phyloP scores from a whole-genome alignment of 2,113 vertebrate genomes.

The Catharus fuscescens region DNA sequence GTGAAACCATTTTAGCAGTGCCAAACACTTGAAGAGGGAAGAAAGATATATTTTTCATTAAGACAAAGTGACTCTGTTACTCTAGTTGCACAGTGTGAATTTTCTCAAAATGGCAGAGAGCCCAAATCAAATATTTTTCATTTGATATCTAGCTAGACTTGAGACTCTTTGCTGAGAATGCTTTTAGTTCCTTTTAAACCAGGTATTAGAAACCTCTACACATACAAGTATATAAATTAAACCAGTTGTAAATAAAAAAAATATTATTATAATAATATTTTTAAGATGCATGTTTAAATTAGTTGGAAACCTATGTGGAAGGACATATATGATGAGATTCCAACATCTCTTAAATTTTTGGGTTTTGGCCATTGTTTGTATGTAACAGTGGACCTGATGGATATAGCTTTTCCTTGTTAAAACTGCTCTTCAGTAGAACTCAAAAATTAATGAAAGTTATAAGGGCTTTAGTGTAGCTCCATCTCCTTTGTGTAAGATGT shows the following conservation, averaged over 20 bases:
- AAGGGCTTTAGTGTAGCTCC: neutral
- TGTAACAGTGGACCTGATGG: neutral
- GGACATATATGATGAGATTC: neutral
- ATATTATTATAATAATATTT: neutral
- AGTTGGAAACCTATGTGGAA: accelerated
- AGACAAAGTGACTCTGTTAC: neutral
- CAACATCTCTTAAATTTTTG: neutral
- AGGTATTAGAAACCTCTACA: neutral
- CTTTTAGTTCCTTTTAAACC: neutral
- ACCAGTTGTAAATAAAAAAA: neutral
- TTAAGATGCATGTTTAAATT: neutral
- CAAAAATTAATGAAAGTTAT: neutral
- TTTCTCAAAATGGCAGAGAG: neutral
- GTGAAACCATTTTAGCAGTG: neutral
- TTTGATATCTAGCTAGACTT: neutral
- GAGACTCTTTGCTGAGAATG: neutral
- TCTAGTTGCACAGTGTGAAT: neutral
- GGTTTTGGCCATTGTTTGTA: neutral
- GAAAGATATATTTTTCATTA: neutral
- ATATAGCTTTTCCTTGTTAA: neutral
- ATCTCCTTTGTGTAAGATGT: neutral
- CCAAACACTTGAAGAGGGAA: neutral
- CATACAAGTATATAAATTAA: neutral
- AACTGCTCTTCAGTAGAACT: neutral
- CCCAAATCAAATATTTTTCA: neutral